These are phyloP conservation scores for Falco columbarius DNA, from an alignment of 2,797 vertebrate species.

Conservation along the genomic window DNA sequence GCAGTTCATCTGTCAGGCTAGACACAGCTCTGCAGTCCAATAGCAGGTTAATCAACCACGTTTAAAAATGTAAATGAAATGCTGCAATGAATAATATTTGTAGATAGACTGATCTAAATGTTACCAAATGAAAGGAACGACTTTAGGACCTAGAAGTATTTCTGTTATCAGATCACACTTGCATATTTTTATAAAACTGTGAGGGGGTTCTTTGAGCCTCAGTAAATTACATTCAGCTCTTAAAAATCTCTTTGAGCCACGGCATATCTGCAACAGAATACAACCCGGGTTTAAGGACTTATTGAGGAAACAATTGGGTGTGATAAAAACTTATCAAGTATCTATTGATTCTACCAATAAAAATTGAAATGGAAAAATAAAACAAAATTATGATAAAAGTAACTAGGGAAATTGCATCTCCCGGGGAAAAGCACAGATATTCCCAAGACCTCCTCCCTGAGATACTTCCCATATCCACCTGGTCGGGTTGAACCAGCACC, in stretches of 20 bases:
- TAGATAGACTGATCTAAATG: background rate
- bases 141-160: background rate
- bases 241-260: background rate
- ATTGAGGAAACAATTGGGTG: background rate
- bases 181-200: background rate
- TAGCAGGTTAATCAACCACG: background rate
- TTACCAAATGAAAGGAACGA: background rate
- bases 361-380: background rate
- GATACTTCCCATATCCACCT: fast-evolving
- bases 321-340: background rate
- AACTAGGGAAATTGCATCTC: background rate
- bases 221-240: background rate
- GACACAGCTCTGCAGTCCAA: background rate
- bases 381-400: background rate
- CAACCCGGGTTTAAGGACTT: background rate
- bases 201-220: background rate
- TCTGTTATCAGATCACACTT: background rate
- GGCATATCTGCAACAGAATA: background rate
- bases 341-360: background rate
- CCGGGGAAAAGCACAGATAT: background rate
- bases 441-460: background rate
- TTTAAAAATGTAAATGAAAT: background rate
- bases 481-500: fast-evolving
- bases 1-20: background rate
- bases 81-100: background rate